Evolutionary conservation across 92 coral and sea anemone genomes (phyloP), one percentile per base, ranked within the genome.

Genomic region (Phenganax subtilis): DNA sequence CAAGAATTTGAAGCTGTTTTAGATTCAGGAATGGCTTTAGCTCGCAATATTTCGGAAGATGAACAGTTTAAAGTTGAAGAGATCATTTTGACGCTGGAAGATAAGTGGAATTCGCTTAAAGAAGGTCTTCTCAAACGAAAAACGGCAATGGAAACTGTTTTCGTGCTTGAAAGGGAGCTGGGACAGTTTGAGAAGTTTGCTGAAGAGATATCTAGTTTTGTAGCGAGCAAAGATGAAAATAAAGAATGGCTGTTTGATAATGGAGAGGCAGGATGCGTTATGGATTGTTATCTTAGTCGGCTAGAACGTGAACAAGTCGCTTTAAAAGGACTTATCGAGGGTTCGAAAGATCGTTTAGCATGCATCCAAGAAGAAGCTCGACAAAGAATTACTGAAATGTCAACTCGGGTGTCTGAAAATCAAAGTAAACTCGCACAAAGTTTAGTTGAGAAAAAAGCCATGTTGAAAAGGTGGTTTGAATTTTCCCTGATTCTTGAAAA

Each of bases 1-100:
- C 96, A 92, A 68, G 97, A 92, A 75, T 92, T 96, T 61, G 93
- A 96, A 68, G 90, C 91, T 6, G 96, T 89, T 75, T 82, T 96
- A 15, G 92, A 96, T 63, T 87, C 89, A 72, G 92, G 97, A 64
- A 68, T 92, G 88, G 88, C 84, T 71, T 88, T 96, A 14, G 84
- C 90, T 17, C 81, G 88, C 37, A 91, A 82, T 84, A 87, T 83
- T 10, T 4, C 55, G 0, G 72, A 55, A 1, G 76, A 15, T 27
- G 82, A 68, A 66, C 31, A 67, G 91, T 96, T 62, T 79, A 61
- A 30, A n/a, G 74, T 79, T 27, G 74, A 79, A 54, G 83, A 79
- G n/a, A 62, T 63, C 61, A 79, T 79, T 44, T 0, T 79, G 12
- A 29, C 51, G 51, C 15, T 79, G 14, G 83, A 79, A 64, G 83